Evolutionary conservation across 2,888 invertebrate genomes (phyloP).

Genomic region (Aethes cnicana): DNA sequence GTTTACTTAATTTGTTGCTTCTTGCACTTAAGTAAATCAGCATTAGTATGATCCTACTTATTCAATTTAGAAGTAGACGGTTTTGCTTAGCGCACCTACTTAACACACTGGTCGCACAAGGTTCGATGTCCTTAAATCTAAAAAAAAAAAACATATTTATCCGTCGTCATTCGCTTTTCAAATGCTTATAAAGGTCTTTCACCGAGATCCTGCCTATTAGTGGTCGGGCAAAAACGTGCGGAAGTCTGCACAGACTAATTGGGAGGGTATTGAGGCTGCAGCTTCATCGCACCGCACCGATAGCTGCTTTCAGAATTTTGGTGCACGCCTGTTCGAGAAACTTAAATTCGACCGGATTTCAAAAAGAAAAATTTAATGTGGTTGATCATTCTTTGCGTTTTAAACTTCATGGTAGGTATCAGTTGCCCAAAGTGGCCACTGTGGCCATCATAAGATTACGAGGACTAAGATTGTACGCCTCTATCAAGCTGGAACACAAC

Average conservation of each 20-base stretch:
- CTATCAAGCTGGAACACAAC: too few relatives aligned
- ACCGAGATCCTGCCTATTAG: constrained; percentile 70
- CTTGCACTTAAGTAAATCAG: too few relatives aligned
- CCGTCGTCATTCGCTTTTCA: constrained; percentile 7
- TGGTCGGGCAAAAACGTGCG: constrained; percentile 75
- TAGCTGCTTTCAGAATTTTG: constrained; percentile 23
- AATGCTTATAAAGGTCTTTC: constrained; percentile 52
- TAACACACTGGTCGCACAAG: not conserved
- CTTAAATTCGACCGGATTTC: too few relatives aligned
- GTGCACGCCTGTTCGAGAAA: constrained; percentile 7
- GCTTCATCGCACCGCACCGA: constrained; percentile 43
- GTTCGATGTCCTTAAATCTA: not conserved
- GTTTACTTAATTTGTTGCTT: too few relatives aligned
- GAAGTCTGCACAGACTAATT: constrained; percentile 74
- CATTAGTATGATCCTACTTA: too few relatives aligned
- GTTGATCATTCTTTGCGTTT: too few relatives aligned
- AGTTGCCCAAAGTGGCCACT: too few relatives aligned
- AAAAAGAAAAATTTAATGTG: too few relatives aligned
- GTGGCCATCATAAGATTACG: too few relatives aligned
- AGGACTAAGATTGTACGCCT: too few relatives aligned
- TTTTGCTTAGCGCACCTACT: not conserved
- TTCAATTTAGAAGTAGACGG: too few relatives aligned
- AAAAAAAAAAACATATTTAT: constrained; percentile 2
- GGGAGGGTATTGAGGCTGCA: constrained; percentile 71
- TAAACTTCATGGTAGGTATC: too few relatives aligned